Evolutionary conservation across 2,888 invertebrate genomes (phyloP).

Genomic region (Auanema freiburgensis): DNA sequence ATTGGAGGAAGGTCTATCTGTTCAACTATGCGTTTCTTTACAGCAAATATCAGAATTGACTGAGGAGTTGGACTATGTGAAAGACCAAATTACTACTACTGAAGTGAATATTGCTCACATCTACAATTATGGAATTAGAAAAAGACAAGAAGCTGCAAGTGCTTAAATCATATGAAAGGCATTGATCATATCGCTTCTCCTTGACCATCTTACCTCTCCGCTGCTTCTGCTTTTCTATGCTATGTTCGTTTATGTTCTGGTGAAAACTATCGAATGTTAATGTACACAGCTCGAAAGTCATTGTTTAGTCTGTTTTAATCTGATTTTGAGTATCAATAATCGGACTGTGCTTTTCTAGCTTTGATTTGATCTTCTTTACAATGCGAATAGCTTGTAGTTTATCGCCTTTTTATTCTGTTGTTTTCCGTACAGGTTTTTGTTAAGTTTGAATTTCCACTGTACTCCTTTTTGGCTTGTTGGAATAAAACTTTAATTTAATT

Average conservation of each 20-base stretch:
- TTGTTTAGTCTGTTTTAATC: too few species aligned
- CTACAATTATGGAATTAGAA: constrained; percentile 95
- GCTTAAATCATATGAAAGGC: constrained; percentile 1
- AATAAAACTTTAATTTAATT: too few species aligned
- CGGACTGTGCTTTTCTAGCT: too few species aligned
- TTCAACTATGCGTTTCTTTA: constrained; percentile 12
- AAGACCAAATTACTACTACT: constrained; percentile 95
- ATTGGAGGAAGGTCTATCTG: constrained; percentile 1
- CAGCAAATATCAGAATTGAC: constrained; percentile 73
- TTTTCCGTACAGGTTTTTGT: too few species aligned
- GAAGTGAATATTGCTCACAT: constrained; percentile 94
- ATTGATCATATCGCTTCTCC: neutral
- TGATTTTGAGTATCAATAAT: too few species aligned
- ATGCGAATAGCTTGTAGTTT: too few species aligned
- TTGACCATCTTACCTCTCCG: neutral
- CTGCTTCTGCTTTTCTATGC: neutral
- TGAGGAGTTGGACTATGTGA: constrained; percentile 88
- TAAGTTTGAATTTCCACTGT: too few species aligned
- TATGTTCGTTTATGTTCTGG: neutral
- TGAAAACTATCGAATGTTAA: neutral
- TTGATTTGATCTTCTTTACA: too few species aligned
- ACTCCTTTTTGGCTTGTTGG: too few species aligned
- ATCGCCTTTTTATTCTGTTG: too few species aligned
- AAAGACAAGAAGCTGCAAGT: constrained; percentile 18
- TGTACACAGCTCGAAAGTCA: neutral